Percentiles rank a stretch among this genome's conserved stretches.
These are phyloP conservation scores for Bimastos eiseni DNA, from an alignment of 2,888 invertebrate genomes.

Conservation along the genomic window DNA sequence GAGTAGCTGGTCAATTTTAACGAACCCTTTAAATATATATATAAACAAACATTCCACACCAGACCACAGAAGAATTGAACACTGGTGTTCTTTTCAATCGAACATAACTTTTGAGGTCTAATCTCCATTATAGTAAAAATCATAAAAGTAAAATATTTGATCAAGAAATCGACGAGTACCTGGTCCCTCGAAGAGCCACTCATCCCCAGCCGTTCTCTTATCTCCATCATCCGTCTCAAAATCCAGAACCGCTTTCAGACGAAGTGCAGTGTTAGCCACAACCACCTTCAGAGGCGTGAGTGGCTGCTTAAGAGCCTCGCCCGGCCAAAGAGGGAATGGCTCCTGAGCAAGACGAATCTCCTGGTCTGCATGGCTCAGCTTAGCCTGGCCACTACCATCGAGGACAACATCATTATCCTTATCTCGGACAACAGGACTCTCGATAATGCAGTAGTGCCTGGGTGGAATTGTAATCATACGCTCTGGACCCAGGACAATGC, in stretches of 20 bases:
- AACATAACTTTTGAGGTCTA: neutral
- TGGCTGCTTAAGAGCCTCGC: constrained; percentile 55
- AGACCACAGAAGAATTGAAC: neutral
- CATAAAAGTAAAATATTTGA: neutral
- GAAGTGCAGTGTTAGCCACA: constrained; percentile 63
- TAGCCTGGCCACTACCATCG: constrained; percentile 62
- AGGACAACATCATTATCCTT: constrained; percentile 55
- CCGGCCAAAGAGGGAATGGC: constrained; percentile 66
- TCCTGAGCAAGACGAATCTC: constrained; percentile 65
- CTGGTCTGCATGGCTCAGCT: constrained; percentile 63
- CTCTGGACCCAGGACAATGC: constrained; percentile 63
- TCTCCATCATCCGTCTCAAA: constrained; percentile 59
- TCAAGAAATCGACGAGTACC: constrained; percentile 32
- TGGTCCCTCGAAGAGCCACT: constrained; percentile 65
- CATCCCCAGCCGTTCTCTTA: constrained; percentile 64
- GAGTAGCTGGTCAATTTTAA: neutral
- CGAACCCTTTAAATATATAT: neutral
- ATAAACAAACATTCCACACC: neutral
- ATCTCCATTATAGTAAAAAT: neutral
- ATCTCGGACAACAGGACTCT: constrained; percentile 63
- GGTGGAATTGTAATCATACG: constrained; percentile 65
- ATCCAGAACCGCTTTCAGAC: constrained; percentile 62
- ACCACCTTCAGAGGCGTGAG: constrained; percentile 54
- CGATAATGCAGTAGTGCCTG: constrained; percentile 64
- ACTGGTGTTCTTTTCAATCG: neutral